Percentiles rank a stretch among this genome's conserved stretches.
phyloP scores from a whole-genome alignment of 2,888 invertebrate genomes.

The Megastigmus dorsalis region DNA sequence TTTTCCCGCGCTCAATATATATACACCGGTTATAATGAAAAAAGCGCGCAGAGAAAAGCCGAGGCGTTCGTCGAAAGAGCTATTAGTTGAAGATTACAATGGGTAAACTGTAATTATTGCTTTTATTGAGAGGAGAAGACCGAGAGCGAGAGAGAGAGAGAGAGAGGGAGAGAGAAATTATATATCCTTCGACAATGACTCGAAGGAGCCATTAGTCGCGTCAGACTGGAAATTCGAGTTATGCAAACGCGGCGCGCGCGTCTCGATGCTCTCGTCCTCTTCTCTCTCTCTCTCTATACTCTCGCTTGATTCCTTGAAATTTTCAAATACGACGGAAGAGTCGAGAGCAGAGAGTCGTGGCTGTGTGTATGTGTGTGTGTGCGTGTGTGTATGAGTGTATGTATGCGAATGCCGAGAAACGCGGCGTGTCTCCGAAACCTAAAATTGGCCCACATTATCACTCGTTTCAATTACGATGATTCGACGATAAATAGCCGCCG shows the following conservation, averaged over 20 bases:
- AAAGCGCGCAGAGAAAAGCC: not conserved
- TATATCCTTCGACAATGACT: constrained; percentile 40
- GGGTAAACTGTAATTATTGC: not conserved
- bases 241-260: constrained; percentile 45
- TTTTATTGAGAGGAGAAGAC: constrained; percentile 5
- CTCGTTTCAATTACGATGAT: constrained; percentile 1
- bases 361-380: no score
- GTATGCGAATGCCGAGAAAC: no score
- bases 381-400: no score
- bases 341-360: no score
- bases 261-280: not conserved
- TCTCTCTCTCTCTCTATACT: not conserved
- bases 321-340: constrained; percentile 23
- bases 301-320: constrained; percentile 21
- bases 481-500: constrained; percentile 9
- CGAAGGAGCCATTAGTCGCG: constrained; percentile 28
- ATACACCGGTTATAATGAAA: not conserved
- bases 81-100: constrained; percentile 14
- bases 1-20: no score
- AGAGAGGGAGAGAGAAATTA: not conserved
- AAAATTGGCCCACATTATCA: constrained; percentile 15
- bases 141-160: not conserved
- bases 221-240: constrained; percentile 51
- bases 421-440: not conserved
- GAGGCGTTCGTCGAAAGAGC: not conserved